phyloP scores from a whole-genome alignment of 2,888 invertebrate genomes.

The Orthosia gracilis region DNA sequence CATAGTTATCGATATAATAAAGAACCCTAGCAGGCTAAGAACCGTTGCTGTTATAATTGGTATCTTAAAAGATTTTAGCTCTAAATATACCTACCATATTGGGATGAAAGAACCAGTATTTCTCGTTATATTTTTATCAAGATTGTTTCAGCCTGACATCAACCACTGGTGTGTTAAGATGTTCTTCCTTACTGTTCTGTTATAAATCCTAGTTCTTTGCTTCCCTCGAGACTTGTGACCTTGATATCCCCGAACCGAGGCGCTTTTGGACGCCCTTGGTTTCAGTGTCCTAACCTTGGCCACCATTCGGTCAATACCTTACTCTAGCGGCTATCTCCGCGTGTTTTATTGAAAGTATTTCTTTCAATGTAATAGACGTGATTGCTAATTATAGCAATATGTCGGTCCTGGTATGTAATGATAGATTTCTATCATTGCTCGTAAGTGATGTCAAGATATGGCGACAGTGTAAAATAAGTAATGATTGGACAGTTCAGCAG shows the following conservation, averaged over 20 bases:
- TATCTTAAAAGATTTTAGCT: background rate
- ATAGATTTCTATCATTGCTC: slow-evolving; percentile 1
- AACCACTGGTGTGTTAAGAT: background rate
- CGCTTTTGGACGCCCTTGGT: background rate
- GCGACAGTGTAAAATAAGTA: slow-evolving; percentile 25
- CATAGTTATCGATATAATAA: background rate
- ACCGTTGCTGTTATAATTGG: background rate
- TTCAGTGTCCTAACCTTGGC: background rate
- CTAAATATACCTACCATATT: background rate
- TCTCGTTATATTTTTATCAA: background rate
- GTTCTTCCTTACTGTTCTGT: background rate
- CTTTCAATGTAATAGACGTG: background rate
- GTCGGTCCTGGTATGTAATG: too few species aligned
- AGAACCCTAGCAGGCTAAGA: background rate
- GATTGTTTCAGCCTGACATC: background rate
- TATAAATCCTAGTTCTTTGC: background rate
- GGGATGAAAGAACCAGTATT: background rate
- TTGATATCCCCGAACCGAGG: background rate
- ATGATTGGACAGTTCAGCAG: slow-evolving; percentile 32
- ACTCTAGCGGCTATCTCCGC: background rate
- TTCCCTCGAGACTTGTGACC: background rate
- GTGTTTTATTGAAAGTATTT: background rate
- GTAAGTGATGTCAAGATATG: slow-evolving; percentile 18
- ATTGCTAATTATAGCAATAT: background rate
- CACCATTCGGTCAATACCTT: background rate